Percentiles rank a stretch among this genome's conserved stretches.
These are phyloP conservation scores for Sabellastarte sp. DNA, from an alignment of 2,888 invertebrate species.

Conservation along the genomic window DNA sequence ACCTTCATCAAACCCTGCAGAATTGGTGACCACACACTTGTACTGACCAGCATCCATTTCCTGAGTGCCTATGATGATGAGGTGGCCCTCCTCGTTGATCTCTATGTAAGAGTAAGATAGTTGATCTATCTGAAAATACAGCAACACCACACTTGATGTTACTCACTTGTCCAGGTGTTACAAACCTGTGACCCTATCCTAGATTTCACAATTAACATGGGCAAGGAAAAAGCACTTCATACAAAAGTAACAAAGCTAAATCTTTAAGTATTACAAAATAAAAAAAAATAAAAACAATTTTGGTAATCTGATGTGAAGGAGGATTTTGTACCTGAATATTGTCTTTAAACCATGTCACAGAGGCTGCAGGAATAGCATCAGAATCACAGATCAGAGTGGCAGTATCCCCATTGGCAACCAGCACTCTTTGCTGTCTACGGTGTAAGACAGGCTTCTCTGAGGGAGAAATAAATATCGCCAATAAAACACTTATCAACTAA, in stretches of 20 bases:
- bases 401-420: constrained; percentile 52
- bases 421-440: constrained; percentile 37
- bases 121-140: constrained; percentile 41
- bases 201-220: no score
- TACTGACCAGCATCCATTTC: constrained; percentile 47
- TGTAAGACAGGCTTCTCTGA: constrained; percentile 49
- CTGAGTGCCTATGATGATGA: constrained; percentile 50
- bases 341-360: constrained; percentile 46
- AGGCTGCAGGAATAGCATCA: constrained; percentile 56
- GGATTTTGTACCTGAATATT: no score
- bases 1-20: constrained; percentile 43
- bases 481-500: no score
- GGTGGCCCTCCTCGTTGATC: constrained; percentile 43
- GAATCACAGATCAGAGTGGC: constrained; percentile 56
- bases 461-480: neutral
- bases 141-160: no score
- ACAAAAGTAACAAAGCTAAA: no score
- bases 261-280: no score
- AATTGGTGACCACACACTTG: constrained; percentile 46
- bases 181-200: no score
- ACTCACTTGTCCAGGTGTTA: no score
- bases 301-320: no score
- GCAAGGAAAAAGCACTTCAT: no score
- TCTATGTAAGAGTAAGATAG: constrained; percentile 51
- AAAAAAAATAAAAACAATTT: no score